These are phyloP conservation scores for Cosmia trapezina DNA, from an alignment of 2,888 invertebrate species.

Conservation along the genomic window DNA sequence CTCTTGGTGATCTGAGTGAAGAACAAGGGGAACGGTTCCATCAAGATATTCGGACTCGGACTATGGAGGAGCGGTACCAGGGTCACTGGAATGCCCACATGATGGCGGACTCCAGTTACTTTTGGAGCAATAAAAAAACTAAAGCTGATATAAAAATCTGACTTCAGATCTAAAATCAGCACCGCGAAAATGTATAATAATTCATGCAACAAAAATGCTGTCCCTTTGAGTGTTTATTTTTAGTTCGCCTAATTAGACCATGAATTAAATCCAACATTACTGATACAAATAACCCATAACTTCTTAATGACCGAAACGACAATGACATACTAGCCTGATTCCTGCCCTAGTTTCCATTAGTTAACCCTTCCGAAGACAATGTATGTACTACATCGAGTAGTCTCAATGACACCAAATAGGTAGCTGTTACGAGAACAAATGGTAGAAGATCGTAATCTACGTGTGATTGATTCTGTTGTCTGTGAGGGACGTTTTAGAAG, in stretches of 20 bases:
- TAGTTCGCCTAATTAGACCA: not conserved
- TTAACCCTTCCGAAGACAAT: conserved; percentile 62
- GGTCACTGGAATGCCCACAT: no score
- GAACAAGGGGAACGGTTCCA: no score
- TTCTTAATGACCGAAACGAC: conserved; percentile 22
- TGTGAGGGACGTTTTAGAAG: conserved; percentile 56
- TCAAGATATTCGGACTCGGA: no score
- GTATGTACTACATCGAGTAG: conserved; percentile 28
- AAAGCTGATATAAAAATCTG: no score
- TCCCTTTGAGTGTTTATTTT: not conserved
- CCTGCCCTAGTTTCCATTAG: conserved; percentile 58
- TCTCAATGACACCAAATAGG: conserved; percentile 59
- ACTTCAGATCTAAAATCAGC: no score
- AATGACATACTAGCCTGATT: conserved; percentile 29
- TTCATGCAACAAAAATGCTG: no score
- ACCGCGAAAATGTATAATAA: no score
- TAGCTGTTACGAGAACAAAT: conserved; percentile 65
- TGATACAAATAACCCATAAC: conserved; percentile 28
- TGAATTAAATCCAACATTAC: not conserved
- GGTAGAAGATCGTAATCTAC: conserved; percentile 60
- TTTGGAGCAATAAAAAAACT: no score
- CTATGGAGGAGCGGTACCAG: no score
- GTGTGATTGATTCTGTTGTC: conserved; percentile 64
- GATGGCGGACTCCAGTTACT: no score
- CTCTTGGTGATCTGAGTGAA: no score